phyloP scores from a whole-genome alignment of 2,888 invertebrate genomes.

The Orchesellides sinensis region DNA sequence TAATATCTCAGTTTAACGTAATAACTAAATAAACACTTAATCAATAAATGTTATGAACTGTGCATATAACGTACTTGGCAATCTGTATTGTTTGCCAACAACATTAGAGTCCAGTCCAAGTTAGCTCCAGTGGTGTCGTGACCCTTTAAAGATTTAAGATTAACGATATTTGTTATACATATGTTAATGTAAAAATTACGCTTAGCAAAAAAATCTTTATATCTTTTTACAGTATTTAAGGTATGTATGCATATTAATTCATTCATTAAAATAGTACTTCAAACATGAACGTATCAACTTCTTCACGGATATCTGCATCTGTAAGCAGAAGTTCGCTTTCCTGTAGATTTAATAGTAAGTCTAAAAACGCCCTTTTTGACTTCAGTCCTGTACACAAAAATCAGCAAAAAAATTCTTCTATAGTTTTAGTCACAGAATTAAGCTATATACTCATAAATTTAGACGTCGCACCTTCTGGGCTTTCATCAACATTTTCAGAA shows the following conservation, averaged over 20 bases:
- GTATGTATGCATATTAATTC: background rate
- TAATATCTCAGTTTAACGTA: too few species aligned
- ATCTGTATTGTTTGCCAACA: conserved; percentile 63
- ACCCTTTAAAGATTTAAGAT: conserved; percentile 32
- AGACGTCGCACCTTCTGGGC: conserved; percentile 6
- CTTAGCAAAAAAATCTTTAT: background rate
- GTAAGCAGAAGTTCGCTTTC: conserved; percentile 79
- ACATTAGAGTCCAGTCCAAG: conserved; percentile 64
- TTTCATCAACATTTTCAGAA: background rate
- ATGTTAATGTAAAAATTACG: too few species aligned
- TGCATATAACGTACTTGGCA: conserved; percentile 61
- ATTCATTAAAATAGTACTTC: conserved; percentile 80
- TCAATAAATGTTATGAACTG: too few species aligned
- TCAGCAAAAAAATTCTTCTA: background rate
- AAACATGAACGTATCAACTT: conserved; percentile 83
- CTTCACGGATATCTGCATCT: conserved; percentile 89
- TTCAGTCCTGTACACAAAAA: conserved; percentile 57
- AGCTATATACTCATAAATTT: background rate
- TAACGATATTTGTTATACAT: background rate
- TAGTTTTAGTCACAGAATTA: background rate
- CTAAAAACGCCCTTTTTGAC: conserved; percentile 78
- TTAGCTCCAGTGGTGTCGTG: conserved; percentile 65
- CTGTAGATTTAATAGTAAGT: conserved; percentile 80
- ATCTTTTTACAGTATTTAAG: too few species aligned
- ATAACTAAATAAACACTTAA: too few species aligned